Evolutionary conservation across 2,797 vertebrate genomes (phyloP), one percentile per base, ranked within the genome.

Genomic region (Dendrocincla tyrannina): DNA sequence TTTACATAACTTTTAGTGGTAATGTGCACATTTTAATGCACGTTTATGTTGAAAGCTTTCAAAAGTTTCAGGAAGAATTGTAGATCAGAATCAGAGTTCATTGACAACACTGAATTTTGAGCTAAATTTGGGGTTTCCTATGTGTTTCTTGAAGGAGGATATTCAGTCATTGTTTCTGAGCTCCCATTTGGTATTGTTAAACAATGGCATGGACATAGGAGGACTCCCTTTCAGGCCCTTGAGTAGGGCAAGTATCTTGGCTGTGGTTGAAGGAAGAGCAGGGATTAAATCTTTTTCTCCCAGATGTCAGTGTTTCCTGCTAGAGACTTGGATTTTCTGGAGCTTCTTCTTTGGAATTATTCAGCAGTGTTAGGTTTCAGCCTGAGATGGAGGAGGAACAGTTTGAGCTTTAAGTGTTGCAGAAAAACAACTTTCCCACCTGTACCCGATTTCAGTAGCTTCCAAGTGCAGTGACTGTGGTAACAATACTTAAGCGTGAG

Each of bases 291-390:
- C n/a, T 83, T 23, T 67, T 17, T 58, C 11, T 85, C 17, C 13
- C 9, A 24, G 25, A 28, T 68, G 46, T 44, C 52, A 52, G 13
- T 28, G 39, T 32, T 80, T 91, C 69, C 39, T 58, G 7, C 24
- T 76, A 78, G 46, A 79, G n/a, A 63, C 50, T n/a, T 80, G 44
- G 17, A 24, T 42, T 91, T 94, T 79, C 46, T 76, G 35, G 23
- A 66, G 13, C 49, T 91, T 42, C 56, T 86, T 79, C 46, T 88
- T 25, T 14, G 52, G 49, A 72, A 23, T 37, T 4, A 17, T 75
- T 74, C 2, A n/a, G 42, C 12, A 35, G 17, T 62, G 93, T 60
- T 33, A 35, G 3, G 4, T 88, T 96, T 80, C 67, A 58, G 59
- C 11, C 25, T 85, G 37, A 35, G 62, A 9, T 41, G 23, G 23